These are phyloP conservation scores for Smithornis capensis DNA, from an alignment of 2,113 vertebrate species.

Conservation along the genomic window DNA sequence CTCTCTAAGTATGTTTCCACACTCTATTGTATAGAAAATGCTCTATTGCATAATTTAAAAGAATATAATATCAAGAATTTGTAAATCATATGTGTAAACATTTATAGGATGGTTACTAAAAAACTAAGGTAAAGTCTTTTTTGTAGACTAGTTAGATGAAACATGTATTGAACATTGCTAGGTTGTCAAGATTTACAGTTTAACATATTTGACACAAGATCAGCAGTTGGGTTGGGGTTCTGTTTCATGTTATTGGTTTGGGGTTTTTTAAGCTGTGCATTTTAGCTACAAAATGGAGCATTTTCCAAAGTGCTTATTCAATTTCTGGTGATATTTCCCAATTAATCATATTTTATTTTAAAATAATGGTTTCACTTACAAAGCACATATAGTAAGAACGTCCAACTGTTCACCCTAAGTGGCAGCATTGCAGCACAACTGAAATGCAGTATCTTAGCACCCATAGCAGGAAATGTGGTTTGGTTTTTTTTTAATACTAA, in stretches of 20 bases:
- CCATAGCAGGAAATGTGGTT: not conserved
- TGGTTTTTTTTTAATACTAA: not conserved
- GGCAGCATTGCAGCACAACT: not conserved
- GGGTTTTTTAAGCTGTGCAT: accelerated
- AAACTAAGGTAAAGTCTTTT: not conserved
- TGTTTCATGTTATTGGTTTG: not conserved
- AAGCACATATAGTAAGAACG: not conserved
- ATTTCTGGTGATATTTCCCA: not conserved
- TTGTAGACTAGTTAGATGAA: not conserved
- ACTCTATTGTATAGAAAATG: not conserved
- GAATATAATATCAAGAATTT: not conserved
- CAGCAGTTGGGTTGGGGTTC: accelerated
- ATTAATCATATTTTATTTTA: not conserved
- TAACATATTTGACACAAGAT: not conserved
- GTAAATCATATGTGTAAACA: not conserved
- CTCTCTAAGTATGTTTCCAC: not conserved
- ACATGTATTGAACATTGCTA: not conserved
- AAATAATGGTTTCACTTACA: not conserved
- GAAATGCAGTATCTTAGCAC: not conserved
- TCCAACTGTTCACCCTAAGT: not conserved
- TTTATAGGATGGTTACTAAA: not conserved
- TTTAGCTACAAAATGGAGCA: not conserved
- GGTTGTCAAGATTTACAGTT: not conserved
- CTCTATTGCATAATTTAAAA: not conserved
- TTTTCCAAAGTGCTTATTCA: not conserved